Base-by-base conservation (phyloP, 2,888 invertebrate genomes). In the Apodemia mormo region DNA sequence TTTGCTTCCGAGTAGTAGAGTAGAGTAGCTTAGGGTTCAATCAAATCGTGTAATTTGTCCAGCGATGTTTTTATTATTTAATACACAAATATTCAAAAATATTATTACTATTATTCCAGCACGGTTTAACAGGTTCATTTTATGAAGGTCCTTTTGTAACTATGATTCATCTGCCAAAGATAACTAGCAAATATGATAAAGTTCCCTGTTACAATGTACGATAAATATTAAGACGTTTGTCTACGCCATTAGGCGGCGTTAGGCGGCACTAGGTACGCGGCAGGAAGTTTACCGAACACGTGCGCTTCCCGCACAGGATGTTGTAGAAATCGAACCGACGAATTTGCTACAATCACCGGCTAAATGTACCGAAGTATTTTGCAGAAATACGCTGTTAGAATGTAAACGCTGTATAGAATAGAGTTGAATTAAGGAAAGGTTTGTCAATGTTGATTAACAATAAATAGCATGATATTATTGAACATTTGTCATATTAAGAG, bases 221-320 rank as follows among this genome's bases (percentile, higher is more conserved):
- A 65, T 52, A 64, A 64, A 65, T 68, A 68, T 68, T 68, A 65
- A 68, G 65, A 68, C 68, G 64, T 68, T 68, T 68, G 68, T 68
- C 68, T 68, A 68, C 68, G 68, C 68, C 65, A 68, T 68, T 68
- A 68, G 68, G 64, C 69, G 73, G 75, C 58, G 58, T 68, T 68
- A 68, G 68, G 64, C 69, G 73, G 75, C 58, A 30, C 58, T 58
- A 58, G 58, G 58, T 58, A n/a, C 30, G 30, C 66, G 78, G 81
- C 90, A 88, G 91, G 91, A 91, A 90, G 90, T 89, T 86, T 86
- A 86, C 85, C 71, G 77, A 81, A 89, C 92, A 91, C 91, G 92
- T 91, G 92, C 90, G 87, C 80, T 86, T 87, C 87, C 40, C 86
- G 77, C 88, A 92, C 92, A 92, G 92, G 92, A 92, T 92, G 92